phyloP scores from a whole-genome alignment of 2,888 invertebrate species.

The Julus scandinavius region DNA sequence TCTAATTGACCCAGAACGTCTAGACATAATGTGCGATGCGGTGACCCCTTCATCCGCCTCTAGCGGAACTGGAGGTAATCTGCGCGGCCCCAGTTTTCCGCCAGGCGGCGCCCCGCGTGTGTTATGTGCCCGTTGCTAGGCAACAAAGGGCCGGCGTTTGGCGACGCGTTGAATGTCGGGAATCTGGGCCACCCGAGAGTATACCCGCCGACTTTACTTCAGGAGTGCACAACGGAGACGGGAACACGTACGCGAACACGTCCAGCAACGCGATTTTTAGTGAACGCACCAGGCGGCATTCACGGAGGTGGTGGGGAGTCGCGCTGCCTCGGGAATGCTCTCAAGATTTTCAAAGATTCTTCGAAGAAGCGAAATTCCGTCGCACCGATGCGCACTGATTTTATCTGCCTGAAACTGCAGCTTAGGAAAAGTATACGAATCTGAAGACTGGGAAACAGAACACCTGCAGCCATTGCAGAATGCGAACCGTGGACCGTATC shows the following conservation, averaged over 20 bases:
- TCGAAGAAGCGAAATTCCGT: neutral
- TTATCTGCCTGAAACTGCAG: too few relatives aligned
- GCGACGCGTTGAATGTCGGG: neutral
- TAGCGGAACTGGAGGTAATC: neutral
- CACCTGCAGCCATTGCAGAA: neutral
- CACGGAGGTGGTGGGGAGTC: neutral
- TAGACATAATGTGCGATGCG: neutral
- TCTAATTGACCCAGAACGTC: too few relatives aligned
- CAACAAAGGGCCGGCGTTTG: neutral
- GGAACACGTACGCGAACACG: neutral
- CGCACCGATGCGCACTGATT: neutral
- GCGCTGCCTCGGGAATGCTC: constrained; percentile 3
- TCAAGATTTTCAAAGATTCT: neutral
- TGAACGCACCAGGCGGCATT: neutral
- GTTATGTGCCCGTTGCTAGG: neutral
- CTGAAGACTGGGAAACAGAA: neutral
- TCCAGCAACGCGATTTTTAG: neutral
- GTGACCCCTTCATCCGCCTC: neutral
- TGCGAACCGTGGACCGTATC: neutral
- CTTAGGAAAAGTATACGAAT: neutral
- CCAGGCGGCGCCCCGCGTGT: neutral
- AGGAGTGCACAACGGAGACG: neutral
- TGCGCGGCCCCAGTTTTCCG: neutral
- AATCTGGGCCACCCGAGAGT: constrained; percentile 4
- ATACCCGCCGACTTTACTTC: neutral